Base-by-base conservation (phyloP, 2,113 vertebrate genomes). In the Corydoras sp. region DNA sequence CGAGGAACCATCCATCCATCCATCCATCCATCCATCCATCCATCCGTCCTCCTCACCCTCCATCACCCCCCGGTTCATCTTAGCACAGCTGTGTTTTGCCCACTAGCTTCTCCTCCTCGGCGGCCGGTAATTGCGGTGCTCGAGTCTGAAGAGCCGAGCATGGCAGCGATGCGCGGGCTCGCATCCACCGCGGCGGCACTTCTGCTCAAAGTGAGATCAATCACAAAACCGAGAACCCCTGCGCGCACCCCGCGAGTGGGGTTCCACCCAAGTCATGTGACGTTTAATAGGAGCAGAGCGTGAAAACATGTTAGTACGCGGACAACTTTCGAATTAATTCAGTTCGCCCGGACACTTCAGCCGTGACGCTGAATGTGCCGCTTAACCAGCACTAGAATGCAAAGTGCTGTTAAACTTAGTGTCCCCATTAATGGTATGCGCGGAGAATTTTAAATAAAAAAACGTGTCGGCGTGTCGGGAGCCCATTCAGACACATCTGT, bases 31-130 rank as follows among this genome's bases (percentile, higher is more conserved):
- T 43, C 72, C 49, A 63, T 58, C 69, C 43, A 3, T 14, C 50
- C 2, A n/a, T 65, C 18, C 18, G 7, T 29, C 53, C 10, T 49
- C n/a, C 48, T 43, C 49, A 62, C 58, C 49, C 61, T 49, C 69
- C 50, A 65, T 53, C 35, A 43, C 35, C 35, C 49, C 68, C 77
- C 82, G 84, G 85, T 87, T 88, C 18, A 24, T 24, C 18, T 24
- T 24, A 24, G 18, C 18, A 24, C 18, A 91, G 89, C 90, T 91
- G 89, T 88, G 89, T 89, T 90, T 89, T 85, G 85, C 85, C 86
- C 87, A 88, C 87, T 91, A 88, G 90, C 88, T 90, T 84, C 86
- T 87, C 85, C 87, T 87, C 83, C 86, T 90, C 87, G 86, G 85
- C 85, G 82, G 84, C 82, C 63, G 81, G 85, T 91, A 88, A 91